Evolutionary conservation across 92 coral and sea anemone genomes (phyloP).

Genomic region (Actinostola sp.): DNA sequence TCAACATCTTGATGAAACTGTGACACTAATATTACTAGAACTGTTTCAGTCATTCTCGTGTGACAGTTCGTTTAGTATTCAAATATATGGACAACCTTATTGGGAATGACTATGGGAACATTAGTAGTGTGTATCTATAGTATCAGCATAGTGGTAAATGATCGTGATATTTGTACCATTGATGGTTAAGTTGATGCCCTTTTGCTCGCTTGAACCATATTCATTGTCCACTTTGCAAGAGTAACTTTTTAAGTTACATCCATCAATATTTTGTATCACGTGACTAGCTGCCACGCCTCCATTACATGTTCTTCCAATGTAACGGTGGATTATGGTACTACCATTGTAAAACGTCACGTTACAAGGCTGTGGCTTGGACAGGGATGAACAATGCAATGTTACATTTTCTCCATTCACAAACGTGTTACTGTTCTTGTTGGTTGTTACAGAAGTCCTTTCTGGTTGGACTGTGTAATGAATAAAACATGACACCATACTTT

Average conservation of each 20-base stretch:
- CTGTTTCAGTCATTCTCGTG: no score
- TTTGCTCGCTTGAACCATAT: neutral
- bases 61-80: no score
- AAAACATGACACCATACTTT: no score
- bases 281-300: slow-evolving; percentile 31
- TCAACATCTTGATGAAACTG: no score
- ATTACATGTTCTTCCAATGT: slow-evolving; percentile 19
- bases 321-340: neutral
- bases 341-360: slow-evolving; percentile 33
- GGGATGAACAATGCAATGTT: slow-evolving; percentile 6
- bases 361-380: slow-evolving; percentile 30
- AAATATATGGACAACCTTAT: no score
- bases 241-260: slow-evolving; percentile 4
- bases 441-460: slow-evolving; percentile 11
- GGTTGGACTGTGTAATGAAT: slow-evolving; percentile 23
- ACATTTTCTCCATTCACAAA: slow-evolving; percentile 24
- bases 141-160: no score
- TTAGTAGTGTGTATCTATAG: no score
- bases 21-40: no score
- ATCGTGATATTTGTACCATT: slow-evolving; percentile 6
- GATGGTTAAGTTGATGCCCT: slow-evolving; percentile 9
- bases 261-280: slow-evolving; percentile 25
- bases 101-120: no score
- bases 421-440: slow-evolving; percentile 17
- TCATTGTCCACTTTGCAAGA: slow-evolving; percentile 21